Percentiles rank a stretch among this genome's conserved stretches.
phyloP scores from a whole-genome alignment of 2,888 invertebrate genomes.

The Andrena dorsata region DNA sequence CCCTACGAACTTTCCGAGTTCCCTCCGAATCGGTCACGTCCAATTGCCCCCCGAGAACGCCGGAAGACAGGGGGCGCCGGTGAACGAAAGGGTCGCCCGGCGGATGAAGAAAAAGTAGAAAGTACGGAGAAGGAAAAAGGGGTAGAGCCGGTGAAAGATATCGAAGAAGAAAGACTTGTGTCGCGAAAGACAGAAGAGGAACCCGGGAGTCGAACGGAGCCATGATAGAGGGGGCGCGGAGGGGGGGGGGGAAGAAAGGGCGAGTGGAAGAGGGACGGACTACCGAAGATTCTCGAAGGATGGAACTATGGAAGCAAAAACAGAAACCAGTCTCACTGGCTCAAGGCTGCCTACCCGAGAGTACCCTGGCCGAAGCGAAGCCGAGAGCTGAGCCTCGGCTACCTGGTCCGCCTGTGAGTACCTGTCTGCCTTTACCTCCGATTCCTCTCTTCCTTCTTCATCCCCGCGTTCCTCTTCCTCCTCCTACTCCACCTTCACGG shows the following conservation, averaged over 20 bases:
- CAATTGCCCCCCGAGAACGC: constrained; percentile 1
- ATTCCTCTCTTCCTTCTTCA: constrained; percentile 60
- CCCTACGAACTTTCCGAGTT: not conserved
- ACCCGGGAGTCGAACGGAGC: constrained; percentile 51
- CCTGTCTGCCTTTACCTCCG: constrained; percentile 69
- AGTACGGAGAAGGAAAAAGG: constrained; percentile 45
- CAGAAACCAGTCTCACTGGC: constrained; percentile 84
- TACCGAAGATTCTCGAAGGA: constrained; percentile 82
- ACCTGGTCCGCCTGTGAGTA: constrained; percentile 70
- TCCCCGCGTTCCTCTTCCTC: constrained; percentile 37
- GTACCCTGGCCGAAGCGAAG: constrained; percentile 50
- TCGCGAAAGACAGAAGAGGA: constrained; percentile 59
- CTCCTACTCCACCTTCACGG: constrained; percentile 37
- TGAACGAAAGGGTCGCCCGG: constrained; percentile 35
- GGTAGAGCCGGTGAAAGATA: constrained; percentile 49
- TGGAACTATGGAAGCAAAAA: constrained; percentile 84
- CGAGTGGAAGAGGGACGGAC: constrained; percentile 80
- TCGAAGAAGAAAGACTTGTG: constrained; percentile 58
- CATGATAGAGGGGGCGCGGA: constrained; percentile 61
- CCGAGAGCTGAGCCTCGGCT: constrained; percentile 54
- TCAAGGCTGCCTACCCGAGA: constrained; percentile 82
- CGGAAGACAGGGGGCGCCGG: constrained; percentile 4
- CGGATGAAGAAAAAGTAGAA: constrained; percentile 31
- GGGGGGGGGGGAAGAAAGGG: constrained; percentile 67
- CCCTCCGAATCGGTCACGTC: too few relatives aligned